Percentiles rank a stretch among this genome's conserved stretches.
phyloP scores from a whole-genome alignment of 1,140 invertebrate species.

The Lepidotrigona ventralis region DNA sequence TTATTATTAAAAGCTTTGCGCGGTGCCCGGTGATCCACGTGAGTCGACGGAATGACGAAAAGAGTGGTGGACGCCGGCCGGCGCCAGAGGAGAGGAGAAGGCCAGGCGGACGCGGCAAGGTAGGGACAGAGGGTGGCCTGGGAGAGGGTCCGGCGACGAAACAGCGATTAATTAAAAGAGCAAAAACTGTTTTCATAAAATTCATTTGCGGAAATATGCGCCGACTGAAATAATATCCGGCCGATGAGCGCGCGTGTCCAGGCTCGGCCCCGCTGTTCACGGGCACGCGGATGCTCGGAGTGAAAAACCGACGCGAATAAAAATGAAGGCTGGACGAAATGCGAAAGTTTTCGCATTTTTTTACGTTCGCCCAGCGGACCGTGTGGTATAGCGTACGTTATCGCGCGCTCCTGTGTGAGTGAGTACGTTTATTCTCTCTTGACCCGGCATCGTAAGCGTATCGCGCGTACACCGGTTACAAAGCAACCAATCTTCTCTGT shows the following conservation, averaged over 20 bases:
- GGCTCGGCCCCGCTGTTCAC: slow-evolving; percentile 19
- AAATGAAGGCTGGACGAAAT: slow-evolving; percentile 58
- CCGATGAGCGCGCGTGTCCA: slow-evolving; percentile 64
- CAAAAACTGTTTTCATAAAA: slow-evolving; percentile 81
- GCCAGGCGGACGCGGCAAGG: background rate
- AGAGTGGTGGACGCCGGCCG: slow-evolving; percentile 22
- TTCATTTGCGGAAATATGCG: slow-evolving; percentile 80
- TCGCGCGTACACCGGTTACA: slow-evolving; percentile 43
- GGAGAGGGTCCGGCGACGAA: slow-evolving; percentile 49
- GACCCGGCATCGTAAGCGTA: slow-evolving; percentile 45
- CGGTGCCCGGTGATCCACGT: slow-evolving; percentile 48
- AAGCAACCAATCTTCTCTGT: slow-evolving; percentile 48
- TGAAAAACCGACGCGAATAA: slow-evolving; percentile 60
- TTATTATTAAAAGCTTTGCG: slow-evolving; percentile 63
- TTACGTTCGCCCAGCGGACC: slow-evolving; percentile 65
- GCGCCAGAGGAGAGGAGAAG: background rate
- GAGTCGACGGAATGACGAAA: slow-evolving; percentile 48
- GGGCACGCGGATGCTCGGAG: slow-evolving; percentile 37
- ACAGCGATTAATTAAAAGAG: slow-evolving; percentile 80
- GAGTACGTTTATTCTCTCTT: slow-evolving; percentile 42
- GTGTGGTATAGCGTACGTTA: slow-evolving; percentile 38
- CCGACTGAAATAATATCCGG: slow-evolving; percentile 80
- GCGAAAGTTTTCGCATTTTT: slow-evolving; percentile 78
- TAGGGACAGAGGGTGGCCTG: background rate
- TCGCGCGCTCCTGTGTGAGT: slow-evolving; percentile 12